Evolutionary conservation across 2,888 invertebrate genomes (phyloP).

Genomic region (Tenthredo distinguenda): DNA sequence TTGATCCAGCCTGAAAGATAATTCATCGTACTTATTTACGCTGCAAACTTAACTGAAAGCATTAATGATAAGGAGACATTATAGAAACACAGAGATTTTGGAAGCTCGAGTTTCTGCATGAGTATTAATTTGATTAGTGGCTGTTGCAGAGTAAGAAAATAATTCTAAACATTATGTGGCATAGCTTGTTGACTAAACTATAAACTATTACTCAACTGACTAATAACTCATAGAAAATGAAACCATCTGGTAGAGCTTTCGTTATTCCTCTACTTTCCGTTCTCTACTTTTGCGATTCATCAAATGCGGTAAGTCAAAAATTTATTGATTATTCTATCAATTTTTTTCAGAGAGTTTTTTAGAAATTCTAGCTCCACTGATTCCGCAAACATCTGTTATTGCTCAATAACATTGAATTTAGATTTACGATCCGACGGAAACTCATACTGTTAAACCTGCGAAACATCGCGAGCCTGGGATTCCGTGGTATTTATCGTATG

Average conservation of each 20-base stretch:
- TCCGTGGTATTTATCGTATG: slow-evolving; percentile 62
- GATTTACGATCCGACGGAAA: slow-evolving; percentile 65
- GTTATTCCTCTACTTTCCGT: background rate
- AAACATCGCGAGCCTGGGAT: slow-evolving; percentile 62
- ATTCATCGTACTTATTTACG: slow-evolving; percentile 57
- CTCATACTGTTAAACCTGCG: slow-evolving; percentile 64
- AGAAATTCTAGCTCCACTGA: background rate
- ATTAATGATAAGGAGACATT: slow-evolving; percentile 2
- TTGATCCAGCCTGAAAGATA: slow-evolving; percentile 64
- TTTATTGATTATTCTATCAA: background rate
- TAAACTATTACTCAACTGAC: background rate
- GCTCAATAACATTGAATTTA: slow-evolving; percentile 43
- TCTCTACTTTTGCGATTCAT: slow-evolving; percentile 13
- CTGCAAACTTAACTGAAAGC: slow-evolving; percentile 20
- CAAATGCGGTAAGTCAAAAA: slow-evolving; percentile 31
- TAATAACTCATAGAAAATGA: slow-evolving; percentile 3
- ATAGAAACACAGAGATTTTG: background rate
- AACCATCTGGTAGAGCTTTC: slow-evolving; percentile 4
- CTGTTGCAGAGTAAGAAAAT: background rate
- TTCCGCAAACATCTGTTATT: background rate
- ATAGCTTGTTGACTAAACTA: background rate
- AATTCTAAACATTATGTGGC: background rate
- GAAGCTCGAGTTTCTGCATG: background rate
- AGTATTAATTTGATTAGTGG: background rate
- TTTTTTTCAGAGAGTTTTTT: background rate